These are phyloP conservation scores for Polyodon spathula DNA, from an alignment of 2,113 vertebrate genomes.

Conservation along the genomic window DNA sequence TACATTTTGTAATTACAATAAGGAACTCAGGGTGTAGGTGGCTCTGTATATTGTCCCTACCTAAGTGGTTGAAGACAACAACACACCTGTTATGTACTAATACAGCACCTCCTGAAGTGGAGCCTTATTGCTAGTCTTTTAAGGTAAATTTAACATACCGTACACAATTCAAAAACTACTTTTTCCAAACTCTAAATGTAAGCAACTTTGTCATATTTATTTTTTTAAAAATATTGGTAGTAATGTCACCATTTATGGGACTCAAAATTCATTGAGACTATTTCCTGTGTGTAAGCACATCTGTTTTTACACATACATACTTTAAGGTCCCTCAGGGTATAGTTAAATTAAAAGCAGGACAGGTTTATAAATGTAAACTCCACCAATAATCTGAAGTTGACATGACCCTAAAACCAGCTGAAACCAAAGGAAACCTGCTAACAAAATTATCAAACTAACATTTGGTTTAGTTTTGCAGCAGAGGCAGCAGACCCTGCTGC, in stretches of 20 bases:
- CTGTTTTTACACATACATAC: constrained; percentile 48
- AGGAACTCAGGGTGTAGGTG: too few species aligned
- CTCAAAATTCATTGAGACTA: constrained; percentile 25
- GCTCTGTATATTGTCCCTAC: too few species aligned
- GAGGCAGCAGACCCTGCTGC: constrained; percentile 28
- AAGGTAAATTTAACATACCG: constrained; percentile 4
- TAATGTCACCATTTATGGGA: constrained; percentile 27
- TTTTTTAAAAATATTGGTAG: constrained; percentile 16
- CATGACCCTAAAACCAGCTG: constrained; percentile 33
- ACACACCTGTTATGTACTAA: constrained; percentile 1
- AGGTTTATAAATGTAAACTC: constrained; percentile 36
- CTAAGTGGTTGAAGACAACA: too few species aligned
- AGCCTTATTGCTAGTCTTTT: too few species aligned
- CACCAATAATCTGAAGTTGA: constrained; percentile 38
- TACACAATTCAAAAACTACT: neutral
- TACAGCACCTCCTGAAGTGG: neutral
- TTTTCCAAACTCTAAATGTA: neutral
- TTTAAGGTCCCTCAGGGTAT: constrained; percentile 37
- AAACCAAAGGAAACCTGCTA: constrained; percentile 29
- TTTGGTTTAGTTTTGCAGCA: constrained; percentile 26
- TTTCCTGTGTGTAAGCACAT: constrained; percentile 46
- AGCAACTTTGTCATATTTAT: neutral
- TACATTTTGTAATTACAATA: too few species aligned
- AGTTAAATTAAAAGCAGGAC: constrained; percentile 41
- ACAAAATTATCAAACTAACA: constrained; percentile 26